These are phyloP conservation scores for Xestia sexstrigata DNA, from an alignment of 2,888 invertebrate species.

Conservation along the genomic window DNA sequence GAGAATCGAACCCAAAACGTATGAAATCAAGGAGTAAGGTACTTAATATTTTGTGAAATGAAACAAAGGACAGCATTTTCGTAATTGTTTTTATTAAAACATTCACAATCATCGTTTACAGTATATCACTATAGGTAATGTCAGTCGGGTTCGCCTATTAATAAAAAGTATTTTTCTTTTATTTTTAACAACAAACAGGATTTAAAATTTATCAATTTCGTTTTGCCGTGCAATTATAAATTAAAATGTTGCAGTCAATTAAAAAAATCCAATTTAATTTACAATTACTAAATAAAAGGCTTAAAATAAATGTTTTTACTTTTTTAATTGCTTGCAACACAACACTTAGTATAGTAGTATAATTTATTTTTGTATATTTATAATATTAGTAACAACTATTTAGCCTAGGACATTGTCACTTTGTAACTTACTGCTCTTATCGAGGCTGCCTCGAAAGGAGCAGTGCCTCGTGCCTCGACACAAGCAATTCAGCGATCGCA, in stretches of 20 bases:
- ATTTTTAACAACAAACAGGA: slow-evolving; percentile 76
- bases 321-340: slow-evolving; percentile 69
- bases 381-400: slow-evolving; percentile 64
- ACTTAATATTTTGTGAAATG: slow-evolving; percentile 12
- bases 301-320: slow-evolving; percentile 26
- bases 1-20: slow-evolving; percentile 1
- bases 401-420: slow-evolving; percentile 58
- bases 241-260: slow-evolving; percentile 65
- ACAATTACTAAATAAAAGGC: slow-evolving; percentile 31
- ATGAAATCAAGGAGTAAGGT: neutral
- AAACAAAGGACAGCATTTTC: slow-evolving; percentile 55
- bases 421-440: slow-evolving; percentile 60
- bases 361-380: slow-evolving; percentile 61
- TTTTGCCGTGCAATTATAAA: slow-evolving; percentile 57
- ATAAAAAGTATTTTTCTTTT: slow-evolving; percentile 68
- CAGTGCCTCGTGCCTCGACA: slow-evolving; percentile 23
- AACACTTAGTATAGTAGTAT: slow-evolving; percentile 49
- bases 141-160: slow-evolving; percentile 83
- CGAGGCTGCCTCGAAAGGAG: slow-evolving; percentile 33
- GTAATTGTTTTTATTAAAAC: slow-evolving; percentile 79
- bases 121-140: slow-evolving; percentile 74
- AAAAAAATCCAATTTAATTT: slow-evolving; percentile 49
- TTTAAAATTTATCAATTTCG: slow-evolving; percentile 68
- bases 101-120: slow-evolving; percentile 80
- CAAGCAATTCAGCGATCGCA: slow-evolving; percentile 32